Evolutionary conservation across 2,113 vertebrate species (phyloP).

Genomic region (Eretmodus cyanostictus): DNA sequence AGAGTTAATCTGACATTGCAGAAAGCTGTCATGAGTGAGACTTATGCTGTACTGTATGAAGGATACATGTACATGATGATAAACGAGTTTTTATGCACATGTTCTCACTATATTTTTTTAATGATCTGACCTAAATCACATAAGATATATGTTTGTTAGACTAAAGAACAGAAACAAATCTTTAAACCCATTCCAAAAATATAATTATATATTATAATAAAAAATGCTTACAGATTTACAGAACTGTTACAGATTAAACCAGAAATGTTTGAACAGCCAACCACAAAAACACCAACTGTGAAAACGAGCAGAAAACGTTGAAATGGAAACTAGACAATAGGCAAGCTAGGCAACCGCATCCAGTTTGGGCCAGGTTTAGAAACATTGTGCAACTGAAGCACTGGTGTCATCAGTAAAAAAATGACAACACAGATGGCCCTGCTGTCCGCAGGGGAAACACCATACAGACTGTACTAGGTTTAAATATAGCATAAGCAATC

Average conservation of each 20-base stretch:
- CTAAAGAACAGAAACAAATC: background rate
- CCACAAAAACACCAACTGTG: background rate
- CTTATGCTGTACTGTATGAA: background rate
- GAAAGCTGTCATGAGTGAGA: background rate
- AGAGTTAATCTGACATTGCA: slow-evolving; percentile 9
- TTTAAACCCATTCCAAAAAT: background rate
- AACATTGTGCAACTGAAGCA: slow-evolving; percentile 39
- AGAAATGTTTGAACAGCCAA: background rate
- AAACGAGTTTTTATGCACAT: background rate
- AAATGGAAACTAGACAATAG: background rate
- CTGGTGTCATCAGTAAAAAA: slow-evolving; percentile 49
- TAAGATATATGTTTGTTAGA: background rate
- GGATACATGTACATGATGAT: background rate
- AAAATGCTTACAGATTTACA: background rate
- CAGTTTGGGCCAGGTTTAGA: slow-evolving; percentile 20
- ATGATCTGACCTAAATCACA: background rate
- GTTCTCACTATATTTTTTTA: background rate
- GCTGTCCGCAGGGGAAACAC: slow-evolving; percentile 51
- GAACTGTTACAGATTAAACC: background rate
- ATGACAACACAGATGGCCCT: slow-evolving; percentile 61
- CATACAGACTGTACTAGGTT: slow-evolving; percentile 28
- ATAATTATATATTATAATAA: too few relatives aligned
- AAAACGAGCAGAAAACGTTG: background rate
- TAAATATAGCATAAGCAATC: slow-evolving; percentile 61
- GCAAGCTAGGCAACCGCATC: background rate